Evolutionary conservation across 2,797 vertebrate genomes (phyloP).

Genomic region (Ceyx erithaca): DNA sequence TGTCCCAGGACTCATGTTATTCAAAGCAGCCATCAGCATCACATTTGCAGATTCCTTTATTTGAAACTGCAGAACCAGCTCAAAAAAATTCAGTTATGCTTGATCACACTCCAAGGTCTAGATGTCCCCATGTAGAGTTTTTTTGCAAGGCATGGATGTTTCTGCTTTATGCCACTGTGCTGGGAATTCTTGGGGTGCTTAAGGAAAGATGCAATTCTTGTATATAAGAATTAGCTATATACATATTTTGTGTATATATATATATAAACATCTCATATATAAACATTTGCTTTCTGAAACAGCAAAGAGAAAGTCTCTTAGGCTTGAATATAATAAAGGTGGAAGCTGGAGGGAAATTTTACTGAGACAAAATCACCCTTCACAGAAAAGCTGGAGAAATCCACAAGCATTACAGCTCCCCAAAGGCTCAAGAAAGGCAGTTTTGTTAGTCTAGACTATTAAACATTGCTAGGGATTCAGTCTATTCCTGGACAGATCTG

Average conservation of each 20-base stretch:
- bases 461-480: background rate
- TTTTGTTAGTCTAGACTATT: background rate
- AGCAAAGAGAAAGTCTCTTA: background rate
- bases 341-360: background rate
- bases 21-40: background rate
- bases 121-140: background rate
- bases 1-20: background rate
- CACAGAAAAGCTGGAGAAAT: background rate
- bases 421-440: background rate
- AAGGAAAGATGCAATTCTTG: background rate
- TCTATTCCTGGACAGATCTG: background rate
- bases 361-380: background rate
- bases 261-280: background rate
- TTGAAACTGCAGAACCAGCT: background rate
- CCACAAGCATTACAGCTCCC: background rate
- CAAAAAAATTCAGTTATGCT: background rate
- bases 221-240: background rate
- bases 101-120: background rate
- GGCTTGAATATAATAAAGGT: background rate
- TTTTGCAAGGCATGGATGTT: rapidly evolving
- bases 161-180: rapidly evolving
- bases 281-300: background rate
- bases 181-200: background rate
- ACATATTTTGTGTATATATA: too few relatives aligned
- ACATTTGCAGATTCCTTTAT: background rate